Evolutionary conservation across 2,797 vertebrate species (phyloP).

Genomic region (Tapera naevia): DNA sequence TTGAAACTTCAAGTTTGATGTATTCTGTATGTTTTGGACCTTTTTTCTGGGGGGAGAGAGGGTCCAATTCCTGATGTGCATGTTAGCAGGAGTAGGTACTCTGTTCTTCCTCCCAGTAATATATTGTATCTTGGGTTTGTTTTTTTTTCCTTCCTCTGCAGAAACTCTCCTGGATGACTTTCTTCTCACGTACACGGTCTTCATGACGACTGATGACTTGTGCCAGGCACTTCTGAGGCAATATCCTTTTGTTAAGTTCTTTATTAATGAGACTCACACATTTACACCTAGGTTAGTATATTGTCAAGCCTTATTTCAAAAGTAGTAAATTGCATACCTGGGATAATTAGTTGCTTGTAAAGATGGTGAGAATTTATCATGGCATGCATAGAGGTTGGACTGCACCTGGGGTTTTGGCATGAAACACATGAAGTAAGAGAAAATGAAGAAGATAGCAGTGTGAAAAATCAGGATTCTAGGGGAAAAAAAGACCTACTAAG

Average conservation of each 20-base stretch:
- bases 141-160: constrained; percentile 69
- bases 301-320: background rate
- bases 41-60: rapidly evolving
- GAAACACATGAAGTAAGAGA: background rate
- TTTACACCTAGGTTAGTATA: rapidly evolving
- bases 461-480: background rate
- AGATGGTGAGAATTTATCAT: background rate
- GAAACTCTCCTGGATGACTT: constrained; percentile 95
- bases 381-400: background rate
- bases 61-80: background rate
- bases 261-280: background rate
- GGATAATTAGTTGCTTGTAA: background rate
- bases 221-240: constrained; percentile 95
- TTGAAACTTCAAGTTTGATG: background rate
- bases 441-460: background rate
- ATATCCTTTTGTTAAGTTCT: constrained; percentile 88
- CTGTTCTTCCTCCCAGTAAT: background rate
- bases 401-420: background rate
- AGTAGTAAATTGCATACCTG: background rate
- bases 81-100: background rate
- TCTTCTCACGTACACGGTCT: constrained; percentile 94
- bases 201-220: constrained; percentile 95
- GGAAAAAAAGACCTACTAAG: background rate
- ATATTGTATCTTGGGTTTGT: background rate
- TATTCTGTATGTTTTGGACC: background rate